A percentile compares a stretch with the other conserved stretches of the same genome.
phyloP scores from a whole-genome alignment of 1,140 invertebrate genomes.

The Diprion similis region DNA sequence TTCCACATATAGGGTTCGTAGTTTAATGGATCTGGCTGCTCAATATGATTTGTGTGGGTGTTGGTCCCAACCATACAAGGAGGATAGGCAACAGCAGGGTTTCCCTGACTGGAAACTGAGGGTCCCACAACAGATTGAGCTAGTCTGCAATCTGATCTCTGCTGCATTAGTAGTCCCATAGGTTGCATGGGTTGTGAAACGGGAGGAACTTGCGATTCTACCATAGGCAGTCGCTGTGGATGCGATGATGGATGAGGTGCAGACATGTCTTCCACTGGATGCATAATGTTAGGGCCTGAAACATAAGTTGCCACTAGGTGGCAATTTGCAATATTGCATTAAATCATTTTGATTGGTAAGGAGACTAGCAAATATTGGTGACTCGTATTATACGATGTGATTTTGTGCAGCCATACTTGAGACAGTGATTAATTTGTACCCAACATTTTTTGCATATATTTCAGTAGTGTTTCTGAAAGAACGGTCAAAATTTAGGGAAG shows the following conservation, averaged over 20 bases:
- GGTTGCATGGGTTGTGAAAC: conserved; percentile 40
- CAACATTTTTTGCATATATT: too few relatives aligned
- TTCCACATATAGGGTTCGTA: conserved; percentile 60
- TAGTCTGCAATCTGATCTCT: conserved; percentile 51
- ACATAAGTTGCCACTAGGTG: conserved; percentile 42
- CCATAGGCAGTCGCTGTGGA: conserved; percentile 32
- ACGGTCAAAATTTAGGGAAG: too few relatives aligned
- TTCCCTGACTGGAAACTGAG: conserved; percentile 40
- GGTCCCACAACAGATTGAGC: conserved; percentile 36
- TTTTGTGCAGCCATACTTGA: too few relatives aligned
- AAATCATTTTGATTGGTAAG: too few relatives aligned
- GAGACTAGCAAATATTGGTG: too few relatives aligned
- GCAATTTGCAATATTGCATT: conserved; percentile 12
- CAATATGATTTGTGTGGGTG: conserved; percentile 49
- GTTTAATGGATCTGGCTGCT: conserved; percentile 54
- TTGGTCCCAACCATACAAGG: conserved; percentile 53
- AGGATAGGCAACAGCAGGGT: conserved; percentile 42
- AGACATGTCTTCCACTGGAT: conserved; percentile 43
- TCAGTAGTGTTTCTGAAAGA: too few relatives aligned
- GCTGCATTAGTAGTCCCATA: conserved; percentile 49
- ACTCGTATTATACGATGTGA: too few relatives aligned
- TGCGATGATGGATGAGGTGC: conserved; percentile 29
- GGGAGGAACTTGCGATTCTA: conserved; percentile 18
- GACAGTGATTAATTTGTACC: too few relatives aligned
- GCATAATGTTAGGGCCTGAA: conserved; percentile 44